Base-by-base conservation (phyloP, 37 sponge, comb jelly and placozoan species). In the Trichoplax adhaerens region DNA sequence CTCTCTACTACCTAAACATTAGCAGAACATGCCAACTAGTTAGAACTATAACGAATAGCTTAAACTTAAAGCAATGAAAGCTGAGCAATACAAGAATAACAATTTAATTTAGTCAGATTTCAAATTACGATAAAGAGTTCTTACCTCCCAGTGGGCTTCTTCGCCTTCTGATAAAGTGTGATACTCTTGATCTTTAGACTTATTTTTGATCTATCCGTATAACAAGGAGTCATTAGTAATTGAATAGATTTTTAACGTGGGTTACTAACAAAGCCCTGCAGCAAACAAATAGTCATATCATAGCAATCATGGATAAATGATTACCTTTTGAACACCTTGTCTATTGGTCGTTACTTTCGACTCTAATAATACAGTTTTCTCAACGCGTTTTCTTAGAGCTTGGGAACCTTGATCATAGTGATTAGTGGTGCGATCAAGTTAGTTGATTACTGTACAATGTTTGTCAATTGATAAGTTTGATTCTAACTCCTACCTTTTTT, bases 61-160 rank as follows among this genome's bases (percentile, higher is more conserved):
- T 29, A 29, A 29, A 29, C 29, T 29, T 29, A 29, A 29, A 29
- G 29, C 29, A 29, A 29, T 29, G 29, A 29, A 29, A 29, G 29
- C 29, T 29, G 29, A 29, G 29, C 29, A 29, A 29, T 29, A 29
- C 29, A 29, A 29, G 29, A 29, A 29, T 29, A 29, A 29, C 29
- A 29, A 0, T 29, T 29, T 29, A 29, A 29, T 29, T 29, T 29
- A 29, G 29, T 29, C 29, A 29, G 29, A 29, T 29, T 29, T 29
- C 29, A 29, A 29, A 29, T 29, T 29, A 29, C 29, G 29, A 29
- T 29, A 29, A 29, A 29, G 29, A 29, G 29, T 29, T 29, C 83
- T 67, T 52, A 86, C 94, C 84, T 95, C 92, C 98, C 98, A 95
- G 74, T 95, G 98, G 7, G 92, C 98, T 78, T 95, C 98, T 60